Conservation (phyloP, 2,888 invertebrate genomes). For the Brachyptera putata region DNA sequence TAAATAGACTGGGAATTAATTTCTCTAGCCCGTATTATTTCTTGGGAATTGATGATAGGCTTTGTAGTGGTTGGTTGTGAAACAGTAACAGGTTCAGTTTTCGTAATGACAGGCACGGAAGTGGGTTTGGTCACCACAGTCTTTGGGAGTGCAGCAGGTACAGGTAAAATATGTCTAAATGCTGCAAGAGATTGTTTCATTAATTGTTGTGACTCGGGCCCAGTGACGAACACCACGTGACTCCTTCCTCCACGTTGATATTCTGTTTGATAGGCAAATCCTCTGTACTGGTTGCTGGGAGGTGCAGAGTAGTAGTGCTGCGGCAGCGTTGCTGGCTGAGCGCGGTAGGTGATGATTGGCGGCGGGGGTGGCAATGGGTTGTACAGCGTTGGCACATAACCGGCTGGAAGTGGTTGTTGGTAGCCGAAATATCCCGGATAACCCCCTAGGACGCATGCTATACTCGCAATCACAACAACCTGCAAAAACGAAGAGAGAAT, state of each 20-base stretch:
- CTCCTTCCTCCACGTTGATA: constrained; percentile 23
- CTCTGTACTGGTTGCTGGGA: constrained; percentile 13
- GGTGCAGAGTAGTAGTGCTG: constrained; percentile 17
- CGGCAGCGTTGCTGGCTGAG: neutral
- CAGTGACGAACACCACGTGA: constrained; percentile 25
- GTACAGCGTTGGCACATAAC: neutral
- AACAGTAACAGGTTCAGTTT: neutral
- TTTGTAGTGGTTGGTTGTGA: neutral
- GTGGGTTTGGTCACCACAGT: neutral
- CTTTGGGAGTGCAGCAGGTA: neutral
- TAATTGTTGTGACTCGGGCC: constrained; percentile 24
- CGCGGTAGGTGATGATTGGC: neutral
- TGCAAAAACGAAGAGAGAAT: too few species aligned
- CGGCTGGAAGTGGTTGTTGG: neutral
- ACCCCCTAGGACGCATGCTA: neutral
- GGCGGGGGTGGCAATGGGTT: neutral
- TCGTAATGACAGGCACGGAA: neutral
- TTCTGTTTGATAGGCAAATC: constrained; percentile 22
- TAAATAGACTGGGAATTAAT: too few species aligned
- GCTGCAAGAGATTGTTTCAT: constrained; percentile 20
- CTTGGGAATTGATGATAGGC: too few species aligned
- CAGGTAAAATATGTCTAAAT: neutral
- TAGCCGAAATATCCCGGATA: constrained; percentile 4
- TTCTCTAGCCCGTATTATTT: too few species aligned
- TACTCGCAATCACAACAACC: too few species aligned